Conservation (phyloP, 1,140 invertebrate genomes). For the Octopus sinensis region DNA sequence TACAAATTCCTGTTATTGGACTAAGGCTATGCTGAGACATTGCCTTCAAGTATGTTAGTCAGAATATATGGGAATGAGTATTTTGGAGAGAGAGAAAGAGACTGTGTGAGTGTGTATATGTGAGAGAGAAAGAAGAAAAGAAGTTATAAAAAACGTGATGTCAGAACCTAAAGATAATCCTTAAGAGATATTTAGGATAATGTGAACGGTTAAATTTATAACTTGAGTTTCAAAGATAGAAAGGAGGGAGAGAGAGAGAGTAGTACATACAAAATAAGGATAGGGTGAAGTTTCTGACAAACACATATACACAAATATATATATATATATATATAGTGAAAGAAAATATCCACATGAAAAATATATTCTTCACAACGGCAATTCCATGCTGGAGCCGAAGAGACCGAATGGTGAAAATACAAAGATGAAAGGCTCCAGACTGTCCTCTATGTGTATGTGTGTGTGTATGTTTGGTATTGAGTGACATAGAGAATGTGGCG, state of each 20-base stretch:
- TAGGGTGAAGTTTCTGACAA: not conserved
- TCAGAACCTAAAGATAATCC: not conserved
- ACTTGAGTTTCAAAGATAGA: too few relatives aligned
- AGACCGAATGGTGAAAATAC: too few relatives aligned
- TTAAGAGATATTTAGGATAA: not conserved
- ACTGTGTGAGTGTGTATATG: not conserved
- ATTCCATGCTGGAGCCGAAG: too few relatives aligned
- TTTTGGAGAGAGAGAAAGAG: not conserved
- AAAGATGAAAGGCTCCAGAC: too few relatives aligned
- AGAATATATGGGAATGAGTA: not conserved
- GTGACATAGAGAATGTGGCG: too few relatives aligned
- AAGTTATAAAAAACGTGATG: not conserved
- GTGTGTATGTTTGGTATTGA: too few relatives aligned
- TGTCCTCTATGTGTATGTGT: too few relatives aligned
- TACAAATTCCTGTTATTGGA: too few relatives aligned
- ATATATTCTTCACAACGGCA: too few relatives aligned
- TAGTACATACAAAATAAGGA: not conserved
- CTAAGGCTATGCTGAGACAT: not conserved
- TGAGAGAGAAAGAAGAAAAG: not conserved
- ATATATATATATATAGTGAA: not conserved
- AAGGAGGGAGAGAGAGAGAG: not conserved
- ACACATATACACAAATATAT: not conserved
- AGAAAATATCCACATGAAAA: too few relatives aligned
- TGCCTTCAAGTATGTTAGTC: not conserved
- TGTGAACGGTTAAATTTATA: not conserved